Percentiles rank a stretch among this genome's conserved stretches.
These are phyloP conservation scores for Diarsia mendica DNA, from an alignment of 2,888 invertebrate species.

Conservation along the genomic window DNA sequence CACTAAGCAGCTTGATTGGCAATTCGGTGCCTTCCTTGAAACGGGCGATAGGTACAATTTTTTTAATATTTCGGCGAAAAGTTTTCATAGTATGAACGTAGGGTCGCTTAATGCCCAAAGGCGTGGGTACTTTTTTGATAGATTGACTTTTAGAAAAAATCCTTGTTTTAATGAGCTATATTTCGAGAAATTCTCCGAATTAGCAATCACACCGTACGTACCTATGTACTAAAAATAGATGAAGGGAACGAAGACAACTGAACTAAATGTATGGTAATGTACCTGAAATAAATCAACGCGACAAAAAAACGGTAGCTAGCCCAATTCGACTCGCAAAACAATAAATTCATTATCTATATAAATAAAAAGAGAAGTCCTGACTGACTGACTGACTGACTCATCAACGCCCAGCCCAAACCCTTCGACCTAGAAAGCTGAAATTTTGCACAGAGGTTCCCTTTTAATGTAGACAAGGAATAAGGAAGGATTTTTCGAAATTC, in stretches of 20 bases:
- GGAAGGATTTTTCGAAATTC: too few relatives aligned
- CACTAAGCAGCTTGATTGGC: slow-evolving; percentile 18
- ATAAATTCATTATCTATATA: neutral
- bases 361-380: too few relatives aligned
- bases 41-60: neutral
- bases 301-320: neutral
- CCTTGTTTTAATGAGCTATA: neutral
- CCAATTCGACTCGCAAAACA: slow-evolving; percentile 2
- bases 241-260: slow-evolving; percentile 28
- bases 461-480: too few relatives aligned
- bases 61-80: neutral
- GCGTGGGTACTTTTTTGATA: neutral
- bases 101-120: neutral
- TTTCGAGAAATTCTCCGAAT: neutral
- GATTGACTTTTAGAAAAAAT: neutral
- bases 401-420: too few relatives aligned
- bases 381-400: too few relatives aligned
- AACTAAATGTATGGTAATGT: neutral
- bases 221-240: slow-evolving; percentile 23
- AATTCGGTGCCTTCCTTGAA: neutral
- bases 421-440: too few relatives aligned
- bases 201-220: neutral
- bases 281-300: neutral
- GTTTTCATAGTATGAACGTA: neutral
- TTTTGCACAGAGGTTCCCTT: too few relatives aligned